A percentile compares a stretch with the other conserved stretches of the same genome.
phyloP scores from a whole-genome alignment of 2,113 vertebrate genomes.

The Vanacampus margaritifer region DNA sequence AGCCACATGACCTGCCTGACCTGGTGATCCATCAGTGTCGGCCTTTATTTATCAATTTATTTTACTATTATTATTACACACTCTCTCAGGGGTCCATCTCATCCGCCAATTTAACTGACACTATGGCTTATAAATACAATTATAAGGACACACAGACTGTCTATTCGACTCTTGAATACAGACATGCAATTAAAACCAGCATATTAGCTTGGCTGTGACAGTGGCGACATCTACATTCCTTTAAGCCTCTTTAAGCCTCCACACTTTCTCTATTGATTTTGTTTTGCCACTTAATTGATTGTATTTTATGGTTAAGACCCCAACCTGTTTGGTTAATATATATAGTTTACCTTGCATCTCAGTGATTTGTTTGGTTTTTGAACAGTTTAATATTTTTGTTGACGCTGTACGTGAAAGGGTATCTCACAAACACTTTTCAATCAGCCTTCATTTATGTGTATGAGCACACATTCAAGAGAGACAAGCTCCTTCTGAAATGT shows the following conservation, averaged over 20 bases:
- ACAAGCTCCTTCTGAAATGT: background rate
- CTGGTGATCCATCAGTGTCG: conserved; percentile 61
- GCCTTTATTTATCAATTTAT: conserved; percentile 53
- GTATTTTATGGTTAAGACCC: conserved; percentile 18
- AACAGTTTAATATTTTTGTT: background rate
- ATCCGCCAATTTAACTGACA: conserved; percentile 47
- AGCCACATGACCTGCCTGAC: conserved; percentile 56
- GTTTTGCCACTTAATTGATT: conserved; percentile 36
- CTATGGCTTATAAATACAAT: conserved; percentile 57
- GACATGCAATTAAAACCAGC: conserved; percentile 43
- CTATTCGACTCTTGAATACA: conserved; percentile 35
- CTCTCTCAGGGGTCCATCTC: conserved; percentile 55
- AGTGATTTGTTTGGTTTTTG: conserved; percentile 7
- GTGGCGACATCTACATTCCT: conserved; percentile 38
- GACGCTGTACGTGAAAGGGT: background rate
- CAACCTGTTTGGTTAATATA: conserved; percentile 24
- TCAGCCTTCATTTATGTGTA: background rate
- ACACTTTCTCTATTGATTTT: conserved; percentile 52
- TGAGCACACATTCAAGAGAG: background rate
- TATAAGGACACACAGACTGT: conserved; percentile 59
- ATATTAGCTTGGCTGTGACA: conserved; percentile 38
- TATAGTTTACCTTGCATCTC: conserved; percentile 14
- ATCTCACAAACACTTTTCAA: background rate
- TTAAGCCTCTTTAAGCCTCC: conserved; percentile 8
- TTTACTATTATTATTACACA: conserved; percentile 55